Base-by-base conservation (phyloP, 2,797 vertebrate genomes). In the Emys orbicularis region DNA sequence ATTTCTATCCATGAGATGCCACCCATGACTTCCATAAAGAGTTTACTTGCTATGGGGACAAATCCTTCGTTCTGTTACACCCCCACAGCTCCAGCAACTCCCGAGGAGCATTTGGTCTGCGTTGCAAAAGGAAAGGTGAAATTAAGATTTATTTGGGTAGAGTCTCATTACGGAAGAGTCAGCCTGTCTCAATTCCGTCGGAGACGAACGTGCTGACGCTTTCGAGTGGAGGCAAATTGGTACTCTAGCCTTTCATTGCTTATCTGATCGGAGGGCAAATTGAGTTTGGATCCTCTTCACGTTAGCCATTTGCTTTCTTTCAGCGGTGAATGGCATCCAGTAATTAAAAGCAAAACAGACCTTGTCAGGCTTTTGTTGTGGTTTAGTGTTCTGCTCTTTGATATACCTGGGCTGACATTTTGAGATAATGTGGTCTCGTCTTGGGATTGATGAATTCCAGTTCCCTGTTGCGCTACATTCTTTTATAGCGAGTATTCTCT, bases 401-500 rank as follows among this genome's bases (percentile, higher is more conserved):
- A 94, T 96, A 96, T 87, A 89, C 84, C 88, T 89, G 59, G 27
- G 89, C 84, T 89, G 94, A 95, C 90, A 80, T 92, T 96, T 97
- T 91, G 94, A 96, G 95, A 90, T 96, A 95, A 89, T 96, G 89
- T 0, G 4, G 92, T 95, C 72, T 96, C 84, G 65, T 95, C 84
- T 86, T 88, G 88, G 76, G 88, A 86, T 89, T 96, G 2, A 1
- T 96, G 94, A 87, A 96, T 95, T 95, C 81, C 83, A 91, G 90
- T 95, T 97, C 79, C 92, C 96, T 95, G 84, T 89, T 96, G 93
- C 0, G 44, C 83, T 87, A n/a, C 93, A 34, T 94, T 93, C 87
- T 94, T 96, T 96, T 81, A 94, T 86, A 72, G 85, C 93, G 95
- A 93, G 84, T 94, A 77, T 93, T 95, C 96, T 97, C 93, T 96